A percentile compares a stretch with the other conserved stretches of the same genome.
phyloP scores from a whole-genome alignment of 1,140 invertebrate genomes.

The Drosophila santomea region DNA sequence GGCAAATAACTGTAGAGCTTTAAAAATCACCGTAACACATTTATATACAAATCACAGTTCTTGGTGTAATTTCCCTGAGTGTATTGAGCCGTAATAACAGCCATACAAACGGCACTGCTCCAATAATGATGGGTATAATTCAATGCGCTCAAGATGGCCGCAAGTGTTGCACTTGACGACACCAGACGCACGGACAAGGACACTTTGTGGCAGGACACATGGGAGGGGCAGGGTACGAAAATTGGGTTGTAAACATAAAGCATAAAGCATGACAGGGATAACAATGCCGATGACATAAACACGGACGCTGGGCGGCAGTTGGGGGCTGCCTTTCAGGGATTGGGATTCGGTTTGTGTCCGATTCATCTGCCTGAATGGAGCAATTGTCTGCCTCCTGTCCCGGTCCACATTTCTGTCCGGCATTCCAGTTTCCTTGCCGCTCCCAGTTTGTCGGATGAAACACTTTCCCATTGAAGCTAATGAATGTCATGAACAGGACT shows the following conservation, averaged over 20 bases:
- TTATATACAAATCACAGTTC: not conserved
- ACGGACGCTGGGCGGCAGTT: slow-evolving; percentile 37
- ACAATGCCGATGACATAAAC: slow-evolving; percentile 64
- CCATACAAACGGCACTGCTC: slow-evolving; percentile 29
- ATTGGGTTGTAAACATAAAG: slow-evolving; percentile 64
- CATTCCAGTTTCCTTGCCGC: slow-evolving; percentile 11
- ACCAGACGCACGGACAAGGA: slow-evolving; percentile 16
- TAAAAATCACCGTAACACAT: not conserved
- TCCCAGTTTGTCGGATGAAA: slow-evolving; percentile 49
- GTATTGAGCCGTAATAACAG: slow-evolving; percentile 4
- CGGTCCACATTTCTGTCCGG: slow-evolving; percentile 10
- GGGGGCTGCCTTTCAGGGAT: slow-evolving; percentile 23
- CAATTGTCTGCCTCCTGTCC: slow-evolving; percentile 50
- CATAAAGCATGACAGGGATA: slow-evolving; percentile 68
- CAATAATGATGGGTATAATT: slow-evolving; percentile 53
- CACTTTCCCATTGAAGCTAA: slow-evolving; percentile 60
- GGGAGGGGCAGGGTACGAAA: slow-evolving; percentile 20
- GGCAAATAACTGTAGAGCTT: too few relatives aligned
- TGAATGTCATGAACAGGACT: slow-evolving; percentile 53
- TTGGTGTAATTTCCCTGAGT: not conserved
- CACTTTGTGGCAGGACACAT: not conserved
- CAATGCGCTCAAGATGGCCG: slow-evolving; percentile 61
- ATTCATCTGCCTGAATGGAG: slow-evolving; percentile 48
- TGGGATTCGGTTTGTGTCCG: slow-evolving; percentile 36
- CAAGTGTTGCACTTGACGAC: slow-evolving; percentile 64